Percentiles rank a stretch among this genome's conserved stretches.
These are phyloP conservation scores for Acleris emargana DNA, from an alignment of 2,888 invertebrate genomes.

Conservation along the genomic window DNA sequence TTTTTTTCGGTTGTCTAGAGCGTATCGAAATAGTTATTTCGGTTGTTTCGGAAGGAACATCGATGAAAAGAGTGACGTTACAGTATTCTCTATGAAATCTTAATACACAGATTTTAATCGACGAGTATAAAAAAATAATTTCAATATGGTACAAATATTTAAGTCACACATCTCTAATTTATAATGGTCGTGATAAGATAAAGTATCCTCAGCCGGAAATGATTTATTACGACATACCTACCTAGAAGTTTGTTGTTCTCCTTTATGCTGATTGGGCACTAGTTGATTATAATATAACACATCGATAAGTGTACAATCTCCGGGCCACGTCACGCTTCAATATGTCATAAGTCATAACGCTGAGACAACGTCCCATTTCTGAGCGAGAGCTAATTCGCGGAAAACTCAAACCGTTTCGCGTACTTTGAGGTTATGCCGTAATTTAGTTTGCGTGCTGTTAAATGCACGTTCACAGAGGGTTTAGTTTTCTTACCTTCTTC, in stretches of 20 bases:
- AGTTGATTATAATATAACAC: neutral
- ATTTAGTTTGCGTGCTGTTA: constrained; percentile 30
- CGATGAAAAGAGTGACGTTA: too few species aligned
- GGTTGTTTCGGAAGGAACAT: too few species aligned
- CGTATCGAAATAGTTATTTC: too few species aligned
- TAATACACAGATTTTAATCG: too few species aligned
- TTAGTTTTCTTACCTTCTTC: constrained; percentile 67
- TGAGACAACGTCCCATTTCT: constrained; percentile 6
- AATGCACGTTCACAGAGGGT: constrained; percentile 10
- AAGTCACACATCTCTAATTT: too few species aligned
- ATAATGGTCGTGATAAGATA: too few species aligned
- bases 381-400: constrained; percentile 20
- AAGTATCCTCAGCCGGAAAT: too few species aligned
- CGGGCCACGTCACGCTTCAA: neutral
- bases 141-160: too few species aligned
- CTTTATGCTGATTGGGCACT: neutral
- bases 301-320: neutral
- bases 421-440: constrained; percentile 59
- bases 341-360: constrained; percentile 21
- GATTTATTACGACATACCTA: too few species aligned
- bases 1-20: too few species aligned
- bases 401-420: constrained; percentile 22
- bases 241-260: neutral
- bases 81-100: too few species aligned
- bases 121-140: too few species aligned